Evolutionary conservation across 1,140 invertebrate genomes (phyloP).

Genomic region (Fopius arisanus): DNA sequence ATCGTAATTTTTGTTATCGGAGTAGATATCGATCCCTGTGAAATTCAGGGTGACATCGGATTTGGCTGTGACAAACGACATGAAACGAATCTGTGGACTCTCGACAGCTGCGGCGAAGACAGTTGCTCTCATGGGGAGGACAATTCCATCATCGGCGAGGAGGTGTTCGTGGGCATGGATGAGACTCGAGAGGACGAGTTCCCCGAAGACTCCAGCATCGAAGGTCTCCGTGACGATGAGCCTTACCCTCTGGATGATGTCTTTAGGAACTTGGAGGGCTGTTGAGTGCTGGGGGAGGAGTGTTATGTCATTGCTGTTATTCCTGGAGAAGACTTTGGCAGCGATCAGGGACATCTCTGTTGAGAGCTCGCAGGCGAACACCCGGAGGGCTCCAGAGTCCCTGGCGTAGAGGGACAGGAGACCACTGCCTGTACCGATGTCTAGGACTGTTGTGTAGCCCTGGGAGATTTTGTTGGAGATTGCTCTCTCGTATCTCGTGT

Average conservation of each 20-base stretch:
- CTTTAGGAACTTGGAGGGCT: constrained; percentile 63
- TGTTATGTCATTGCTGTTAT: constrained; percentile 55
- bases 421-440: constrained; percentile 80
- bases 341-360: constrained; percentile 71
- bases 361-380: constrained; percentile 75
- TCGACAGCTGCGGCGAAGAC: constrained; percentile 68
- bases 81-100: constrained; percentile 57
- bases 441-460: constrained; percentile 70
- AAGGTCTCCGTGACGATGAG: constrained; percentile 80
- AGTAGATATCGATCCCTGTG: constrained; percentile 41
- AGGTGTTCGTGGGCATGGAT: constrained; percentile 74
- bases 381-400: constrained; percentile 64
- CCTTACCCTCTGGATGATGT: constrained; percentile 70
- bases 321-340: constrained; percentile 65
- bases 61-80: constrained; percentile 40
- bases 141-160: constrained; percentile 58
- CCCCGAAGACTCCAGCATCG: constrained; percentile 81
- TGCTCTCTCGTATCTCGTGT: constrained; percentile 71
- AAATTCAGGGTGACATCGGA: constrained; percentile 39
- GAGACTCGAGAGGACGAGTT: constrained; percentile 73
- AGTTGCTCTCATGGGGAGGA: constrained; percentile 71
- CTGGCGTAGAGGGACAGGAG: constrained; percentile 73
- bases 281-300: constrained; percentile 67
- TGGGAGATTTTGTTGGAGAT: constrained; percentile 67
- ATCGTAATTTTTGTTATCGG: constrained; percentile 71